These are phyloP conservation scores for Theretra japonica DNA, from an alignment of 2,888 invertebrate genomes.

Conservation along the genomic window DNA sequence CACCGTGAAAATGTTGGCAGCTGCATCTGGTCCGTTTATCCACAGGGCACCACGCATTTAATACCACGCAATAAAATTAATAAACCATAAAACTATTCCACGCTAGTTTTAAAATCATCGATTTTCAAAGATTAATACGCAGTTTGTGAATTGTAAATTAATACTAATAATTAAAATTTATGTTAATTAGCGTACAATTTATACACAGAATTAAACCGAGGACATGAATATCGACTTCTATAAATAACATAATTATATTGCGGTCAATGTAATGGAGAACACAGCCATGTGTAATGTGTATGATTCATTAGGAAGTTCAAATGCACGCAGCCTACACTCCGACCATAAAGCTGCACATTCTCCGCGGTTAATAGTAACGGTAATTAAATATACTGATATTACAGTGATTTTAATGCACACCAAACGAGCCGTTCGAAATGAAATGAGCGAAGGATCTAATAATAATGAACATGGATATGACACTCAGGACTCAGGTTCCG, in stretches of 20 bases:
- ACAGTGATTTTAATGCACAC: not conserved
- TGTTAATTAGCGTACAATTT: no score
- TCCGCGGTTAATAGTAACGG: slow-evolving; percentile 1
- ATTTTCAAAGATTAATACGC: no score
- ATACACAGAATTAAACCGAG: no score
- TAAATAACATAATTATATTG: not conserved
- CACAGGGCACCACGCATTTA: no score
- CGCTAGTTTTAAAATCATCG: no score
- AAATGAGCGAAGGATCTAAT: not conserved
- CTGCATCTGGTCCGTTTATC: no score
- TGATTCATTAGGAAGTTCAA: slow-evolving; percentile 2
- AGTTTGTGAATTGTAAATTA: no score
- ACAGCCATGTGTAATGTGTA: not conserved
- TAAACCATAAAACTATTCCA: no score
- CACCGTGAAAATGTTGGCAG: no score
- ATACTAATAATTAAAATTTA: no score
- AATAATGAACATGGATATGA: slow-evolving; percentile 3
- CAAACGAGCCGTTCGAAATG: not conserved
- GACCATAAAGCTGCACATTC: not conserved
- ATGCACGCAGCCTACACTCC: not conserved
- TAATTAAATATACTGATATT: slow-evolving; percentile 15
- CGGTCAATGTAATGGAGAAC: not conserved
- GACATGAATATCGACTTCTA: no score
- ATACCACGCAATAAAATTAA: no score
- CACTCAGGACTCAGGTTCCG: not conserved